Evolutionary conservation across 1,140 invertebrate genomes (phyloP), one percentile per base, ranked within the genome.

Genomic region (Drosophila suzukii): DNA sequence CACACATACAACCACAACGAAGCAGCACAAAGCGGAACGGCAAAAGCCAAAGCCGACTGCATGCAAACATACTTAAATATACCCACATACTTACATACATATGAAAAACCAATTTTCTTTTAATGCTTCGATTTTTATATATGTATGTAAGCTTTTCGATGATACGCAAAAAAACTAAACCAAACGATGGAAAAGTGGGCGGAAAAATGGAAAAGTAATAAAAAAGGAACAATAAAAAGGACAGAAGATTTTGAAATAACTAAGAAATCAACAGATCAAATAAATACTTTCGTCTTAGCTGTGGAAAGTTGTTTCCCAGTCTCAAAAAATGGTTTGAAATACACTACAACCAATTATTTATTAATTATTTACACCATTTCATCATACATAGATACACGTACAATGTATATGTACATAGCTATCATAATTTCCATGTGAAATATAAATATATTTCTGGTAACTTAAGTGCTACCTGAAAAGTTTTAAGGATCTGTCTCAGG

Each of bases 41-140:
- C 41, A 73, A 79, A 59, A 53, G 55, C 43, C 75, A 63, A 61
- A 57, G 70, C 59, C 60, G 41, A 63, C 70, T 30, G 36, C 13
- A 53, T 24, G 6, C 50, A 17, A 12, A 34, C n/a, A 67, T 7
- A 51, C 32, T 34, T 34, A 34, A 34, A 10, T 30, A 10, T 20
- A 44, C 4, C 3, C 15, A 15, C 15, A 4, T 24, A 20, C 13
- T 1, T 41, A 68, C 27, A 12, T 32, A 17, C n/a, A 67, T 55
- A 78, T 81, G 74, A 70, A 85, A 84, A 81, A 47, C 59, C 66
- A 74, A 81, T 85, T 85, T 83, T 72, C 61, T 72, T 84, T 77
- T 73, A 67, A 84, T 59, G 51, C 53, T 47, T 79, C 54, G 47
- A 73, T 84, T 73, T 80, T 55, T 44, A 44, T 44, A 44, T 46